These are phyloP conservation scores for Falco naumanni DNA, from an alignment of 2,797 vertebrate species.

Conservation along the genomic window DNA sequence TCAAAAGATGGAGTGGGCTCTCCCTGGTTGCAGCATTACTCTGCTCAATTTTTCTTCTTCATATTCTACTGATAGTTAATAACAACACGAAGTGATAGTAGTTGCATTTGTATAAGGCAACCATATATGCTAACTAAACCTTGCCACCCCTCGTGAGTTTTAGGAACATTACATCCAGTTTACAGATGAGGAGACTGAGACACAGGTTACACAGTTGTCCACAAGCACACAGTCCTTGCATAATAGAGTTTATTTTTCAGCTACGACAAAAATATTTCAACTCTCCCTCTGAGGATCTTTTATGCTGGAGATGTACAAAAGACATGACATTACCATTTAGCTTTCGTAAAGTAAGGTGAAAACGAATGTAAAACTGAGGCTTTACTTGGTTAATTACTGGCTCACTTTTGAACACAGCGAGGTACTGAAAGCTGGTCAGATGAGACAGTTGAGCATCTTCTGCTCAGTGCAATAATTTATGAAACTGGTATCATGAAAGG, in stretches of 20 bases:
- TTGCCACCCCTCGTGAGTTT: background rate
- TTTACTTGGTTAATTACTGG: background rate
- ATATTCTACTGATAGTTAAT: background rate
- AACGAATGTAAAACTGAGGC: background rate
- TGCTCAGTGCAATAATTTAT: slow-evolving; percentile 35
- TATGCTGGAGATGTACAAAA: background rate
- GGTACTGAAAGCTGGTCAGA: background rate
- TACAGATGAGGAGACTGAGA: slow-evolving; percentile 4
- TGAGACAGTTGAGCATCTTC: background rate
- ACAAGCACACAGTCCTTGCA: background rate
- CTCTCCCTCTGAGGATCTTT: background rate
- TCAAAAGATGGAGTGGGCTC: background rate
- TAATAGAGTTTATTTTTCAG: background rate
- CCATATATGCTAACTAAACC: background rate
- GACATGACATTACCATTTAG: background rate
- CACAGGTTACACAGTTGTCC: background rate
- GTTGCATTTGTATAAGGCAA: background rate
- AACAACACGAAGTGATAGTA: background rate
- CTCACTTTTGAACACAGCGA: background rate
- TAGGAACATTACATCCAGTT: background rate
- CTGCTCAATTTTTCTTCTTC: background rate
- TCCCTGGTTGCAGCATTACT: background rate
- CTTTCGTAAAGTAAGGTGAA: background rate
- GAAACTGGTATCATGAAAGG: background rate
- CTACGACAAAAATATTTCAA: background rate